A percentile compares a stretch with the other conserved stretches of the same genome.
These are phyloP conservation scores for Nemapogon koenigi DNA, from an alignment of 2,888 invertebrate species.

Conservation along the genomic window DNA sequence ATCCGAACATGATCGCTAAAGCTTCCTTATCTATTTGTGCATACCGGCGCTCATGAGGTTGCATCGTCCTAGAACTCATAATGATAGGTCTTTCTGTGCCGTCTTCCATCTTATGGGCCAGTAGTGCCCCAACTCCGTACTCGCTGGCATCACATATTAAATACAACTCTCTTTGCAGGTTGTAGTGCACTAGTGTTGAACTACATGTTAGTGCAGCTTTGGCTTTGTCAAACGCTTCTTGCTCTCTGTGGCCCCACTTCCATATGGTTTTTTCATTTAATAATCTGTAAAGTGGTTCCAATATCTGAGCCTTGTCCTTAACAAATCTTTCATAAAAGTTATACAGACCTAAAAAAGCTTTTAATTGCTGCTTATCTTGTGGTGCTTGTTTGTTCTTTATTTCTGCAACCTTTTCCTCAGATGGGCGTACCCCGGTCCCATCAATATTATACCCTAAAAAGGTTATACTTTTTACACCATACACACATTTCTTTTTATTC, in stretches of 20 bases:
- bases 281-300: conserved; percentile 14
- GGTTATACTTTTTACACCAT: neutral
- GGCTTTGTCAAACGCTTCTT: conserved; percentile 13
- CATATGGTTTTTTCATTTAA: neutral
- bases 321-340: conserved; percentile 13
- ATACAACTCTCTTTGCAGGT: conserved; percentile 11
- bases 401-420: conserved; percentile 16
- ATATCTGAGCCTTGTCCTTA: conserved; percentile 10
- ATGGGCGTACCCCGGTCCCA: conserved; percentile 16
- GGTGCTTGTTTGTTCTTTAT: conserved; percentile 16
- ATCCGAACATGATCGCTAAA: conserved; percentile 17
- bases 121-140: conserved; percentile 17
- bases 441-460: conserved; percentile 9
- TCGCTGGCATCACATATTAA: conserved; percentile 18
- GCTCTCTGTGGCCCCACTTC: conserved; percentile 14
- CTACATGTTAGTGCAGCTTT: conserved; percentile 12
- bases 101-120: conserved; percentile 15
- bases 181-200: conserved; percentile 9
- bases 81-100: conserved; percentile 16
- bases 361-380: conserved; percentile 14
- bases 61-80: conserved; percentile 15
- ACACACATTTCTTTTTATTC: conserved; percentile 12
- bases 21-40: conserved; percentile 18
- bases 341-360: conserved; percentile 17
- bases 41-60: conserved; percentile 14